Evolutionary conservation across 2,888 invertebrate genomes (phyloP), one percentile per base, ranked within the genome.

Genomic region (Eledone cirrhosa): DNA sequence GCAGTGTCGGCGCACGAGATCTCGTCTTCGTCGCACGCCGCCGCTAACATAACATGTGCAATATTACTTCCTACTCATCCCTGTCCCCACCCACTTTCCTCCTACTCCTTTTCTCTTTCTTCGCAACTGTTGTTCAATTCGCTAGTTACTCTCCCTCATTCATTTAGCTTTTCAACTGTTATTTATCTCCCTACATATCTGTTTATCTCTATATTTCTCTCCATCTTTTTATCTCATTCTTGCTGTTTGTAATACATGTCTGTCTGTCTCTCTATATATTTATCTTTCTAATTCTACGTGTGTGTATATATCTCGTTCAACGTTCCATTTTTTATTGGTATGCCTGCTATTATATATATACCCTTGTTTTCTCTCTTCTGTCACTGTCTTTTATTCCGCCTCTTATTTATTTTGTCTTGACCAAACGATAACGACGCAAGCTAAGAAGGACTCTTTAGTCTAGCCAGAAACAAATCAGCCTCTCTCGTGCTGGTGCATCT

Each of bases 1-100:
- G 41, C 41, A 41, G 41, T 11, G 85, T 85, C 87, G 85, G 81
- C 76, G 69, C 78, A 80, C 80, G 80, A 81, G 79, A 78, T 79
- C 69, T 77, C 76, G 77, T 80, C 81, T 69, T 78, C 33, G 11
- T 27, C 63, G 24, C 63, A 11, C 22, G 11, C 67, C 8, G 16
- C 33, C 72, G 16, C 33, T n/a, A n/a, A 31, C 41, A 41, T 41
- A 41, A 72, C 72, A 33, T 72, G 72, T 72, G 72, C 72, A 72
- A 41, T 72, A 41, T 63, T 22, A n/a, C 29, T 72, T 72, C 33
- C 69, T 65, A 24, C 3, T 29, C 14, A n/a, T n/a, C 65, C 14
- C 65, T 5, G 14, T n/a, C 65, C 29, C 65, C 29, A 14, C 24
- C 24, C 24, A n/a, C 29, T 24, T 65, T 11, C 29, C 24, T 65